Conservation (phyloP, 2,888 invertebrate species). For the Diaprepes abbreviatus region DNA sequence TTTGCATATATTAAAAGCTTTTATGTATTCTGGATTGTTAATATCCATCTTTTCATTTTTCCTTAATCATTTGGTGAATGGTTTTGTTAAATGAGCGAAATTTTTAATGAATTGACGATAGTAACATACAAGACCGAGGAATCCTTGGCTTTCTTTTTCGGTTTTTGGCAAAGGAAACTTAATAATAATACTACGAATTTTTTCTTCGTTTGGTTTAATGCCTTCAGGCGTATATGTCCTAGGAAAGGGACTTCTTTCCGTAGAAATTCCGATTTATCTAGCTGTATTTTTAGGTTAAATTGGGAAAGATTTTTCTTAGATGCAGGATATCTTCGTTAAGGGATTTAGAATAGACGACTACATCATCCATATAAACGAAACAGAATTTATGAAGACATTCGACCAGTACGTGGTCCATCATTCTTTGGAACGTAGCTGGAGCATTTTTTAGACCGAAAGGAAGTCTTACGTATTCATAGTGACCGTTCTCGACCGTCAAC, state of each 20-base stretch:
- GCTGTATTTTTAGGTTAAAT: constrained; percentile 47
- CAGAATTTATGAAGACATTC: constrained; percentile 59
- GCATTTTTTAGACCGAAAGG: no score
- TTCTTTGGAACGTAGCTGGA: constrained; percentile 56
- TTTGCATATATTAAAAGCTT: no score
- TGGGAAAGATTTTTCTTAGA: constrained; percentile 48
- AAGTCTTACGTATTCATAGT: constrained; percentile 56
- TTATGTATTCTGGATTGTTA: constrained; percentile 6
- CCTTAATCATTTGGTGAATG: constrained; percentile 31
- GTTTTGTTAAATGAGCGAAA: constrained; percentile 31
- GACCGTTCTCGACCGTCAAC: constrained; percentile 53
- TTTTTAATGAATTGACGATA: constrained; percentile 27
- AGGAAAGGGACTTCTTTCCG: constrained; percentile 54
- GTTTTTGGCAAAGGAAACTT: constrained; percentile 49
- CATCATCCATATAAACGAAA: constrained; percentile 32
- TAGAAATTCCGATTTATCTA: constrained; percentile 50
- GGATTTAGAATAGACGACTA: constrained; percentile 37
- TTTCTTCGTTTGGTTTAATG: constrained; percentile 58
- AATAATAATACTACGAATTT: constrained; percentile 54
- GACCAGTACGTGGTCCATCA: constrained; percentile 52
- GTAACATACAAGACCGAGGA: constrained; percentile 52
- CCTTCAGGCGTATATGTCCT: constrained; percentile 59
- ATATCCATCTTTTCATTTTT: constrained; percentile 25
- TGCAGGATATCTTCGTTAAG: constrained; percentile 53
- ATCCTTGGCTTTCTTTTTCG: constrained; percentile 57